These are phyloP conservation scores for Heliconius erato DNA, from an alignment of 2,888 invertebrate genomes.

Conservation along the genomic window DNA sequence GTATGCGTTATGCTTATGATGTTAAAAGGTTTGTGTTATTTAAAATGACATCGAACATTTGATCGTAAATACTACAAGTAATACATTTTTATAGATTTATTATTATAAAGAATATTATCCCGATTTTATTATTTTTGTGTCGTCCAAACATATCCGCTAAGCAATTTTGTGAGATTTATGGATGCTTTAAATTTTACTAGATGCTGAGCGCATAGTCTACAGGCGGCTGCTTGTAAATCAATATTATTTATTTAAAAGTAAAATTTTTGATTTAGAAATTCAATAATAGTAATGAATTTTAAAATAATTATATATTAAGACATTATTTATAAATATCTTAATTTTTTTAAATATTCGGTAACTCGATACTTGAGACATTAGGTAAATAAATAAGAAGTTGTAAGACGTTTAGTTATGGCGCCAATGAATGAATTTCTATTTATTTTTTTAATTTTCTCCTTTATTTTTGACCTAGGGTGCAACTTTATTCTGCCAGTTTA, in stretches of 20 bases:
- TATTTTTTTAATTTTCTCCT: background rate
- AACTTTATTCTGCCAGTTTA: background rate
- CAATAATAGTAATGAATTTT: background rate
- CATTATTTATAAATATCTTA: background rate
- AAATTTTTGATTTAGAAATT: background rate
- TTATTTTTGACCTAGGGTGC: background rate
- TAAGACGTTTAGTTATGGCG: background rate
- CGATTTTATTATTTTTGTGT: slow-evolving; percentile 39
- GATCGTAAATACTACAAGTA: background rate
- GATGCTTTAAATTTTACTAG: slow-evolving; percentile 35
- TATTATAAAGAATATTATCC: slow-evolving; percentile 4
- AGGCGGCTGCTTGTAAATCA: background rate
- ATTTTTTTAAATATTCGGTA: background rate
- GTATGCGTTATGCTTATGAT: too few relatives aligned
- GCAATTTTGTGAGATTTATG: slow-evolving; percentile 44
- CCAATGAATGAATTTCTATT: background rate
- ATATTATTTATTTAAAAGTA: background rate
- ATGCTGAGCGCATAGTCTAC: slow-evolving; percentile 17
- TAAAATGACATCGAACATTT: background rate
- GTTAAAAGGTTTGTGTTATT: too few relatives aligned
- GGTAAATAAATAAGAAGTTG: too few relatives aligned
- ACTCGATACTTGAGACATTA: too few relatives aligned
- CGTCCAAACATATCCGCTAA: slow-evolving; percentile 28
- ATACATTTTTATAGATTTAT: background rate
- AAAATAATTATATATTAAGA: too few relatives aligned